Evolutionary conservation across 2,113 vertebrate genomes (phyloP).

Genomic region (Actenoides hombroni): DNA sequence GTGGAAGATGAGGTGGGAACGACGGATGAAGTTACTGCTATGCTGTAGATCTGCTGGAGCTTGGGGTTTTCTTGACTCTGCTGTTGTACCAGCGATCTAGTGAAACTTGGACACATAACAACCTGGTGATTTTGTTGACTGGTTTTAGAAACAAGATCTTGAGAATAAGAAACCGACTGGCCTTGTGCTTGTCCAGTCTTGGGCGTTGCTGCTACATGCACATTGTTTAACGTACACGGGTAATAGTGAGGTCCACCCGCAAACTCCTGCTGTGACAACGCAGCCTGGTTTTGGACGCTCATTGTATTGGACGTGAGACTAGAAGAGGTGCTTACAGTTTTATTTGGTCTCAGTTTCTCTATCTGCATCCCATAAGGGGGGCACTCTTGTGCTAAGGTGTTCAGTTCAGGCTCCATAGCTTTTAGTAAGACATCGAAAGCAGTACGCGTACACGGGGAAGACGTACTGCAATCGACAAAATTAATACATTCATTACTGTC

Average conservation of each 20-base stretch:
- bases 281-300: conserved; percentile 69
- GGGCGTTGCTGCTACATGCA: conserved; percentile 65
- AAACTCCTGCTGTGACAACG: conserved; percentile 77
- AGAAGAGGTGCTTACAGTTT: conserved; percentile 64
- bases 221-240: conserved; percentile 66
- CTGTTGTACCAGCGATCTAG: conserved; percentile 69
- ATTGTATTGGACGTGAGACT: conserved; percentile 70
- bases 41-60: conserved; percentile 82
- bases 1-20: conserved; percentile 80
- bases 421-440: conserved; percentile 93
- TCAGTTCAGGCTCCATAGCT: conserved; percentile 98
- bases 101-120: conserved; percentile 71
- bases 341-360: conserved; percentile 80
- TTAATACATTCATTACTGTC: conserved; percentile 72
- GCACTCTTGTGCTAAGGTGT: conserved; percentile 86
- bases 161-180: conserved; percentile 65
- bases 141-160: conserved; percentile 57
- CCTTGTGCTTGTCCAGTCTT: conserved; percentile 70
- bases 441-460: conserved; percentile 79
- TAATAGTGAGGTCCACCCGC: conserved; percentile 78
- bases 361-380: conserved; percentile 72
- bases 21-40: conserved; percentile 77
- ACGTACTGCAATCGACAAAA: conserved; percentile 57
- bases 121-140: conserved; percentile 68
- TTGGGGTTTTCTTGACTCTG: conserved; percentile 78